phyloP scores from a whole-genome alignment of 2,113 vertebrate species.

The Bungarus multicinctus region DNA sequence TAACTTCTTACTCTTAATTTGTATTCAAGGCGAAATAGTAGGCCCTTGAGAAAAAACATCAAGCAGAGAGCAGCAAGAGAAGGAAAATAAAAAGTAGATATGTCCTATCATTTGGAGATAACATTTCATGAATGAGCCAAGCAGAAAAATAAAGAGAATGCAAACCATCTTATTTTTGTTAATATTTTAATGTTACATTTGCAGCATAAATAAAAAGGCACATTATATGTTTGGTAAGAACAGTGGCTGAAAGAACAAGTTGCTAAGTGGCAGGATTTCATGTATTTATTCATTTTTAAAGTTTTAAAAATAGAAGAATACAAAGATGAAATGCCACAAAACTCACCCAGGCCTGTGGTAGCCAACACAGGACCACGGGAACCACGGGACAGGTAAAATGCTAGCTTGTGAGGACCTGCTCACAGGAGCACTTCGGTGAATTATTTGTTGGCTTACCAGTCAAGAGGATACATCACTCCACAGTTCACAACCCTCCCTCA shows the following conservation, averaged over 20 bases:
- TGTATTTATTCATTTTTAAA: neutral
- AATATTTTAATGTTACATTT: constrained; percentile 74
- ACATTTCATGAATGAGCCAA: neutral
- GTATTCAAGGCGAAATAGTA: neutral
- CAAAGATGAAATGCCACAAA: constrained; percentile 15
- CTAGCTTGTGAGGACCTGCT: constrained; percentile 71
- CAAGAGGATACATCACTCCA: neutral
- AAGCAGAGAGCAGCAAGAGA: neutral
- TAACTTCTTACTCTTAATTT: neutral
- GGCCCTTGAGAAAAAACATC: neutral
- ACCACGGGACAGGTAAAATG: constrained; percentile 30
- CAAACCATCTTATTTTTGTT: constrained; percentile 51
- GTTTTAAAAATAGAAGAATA: constrained; percentile 26
- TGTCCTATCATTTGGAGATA: neutral
- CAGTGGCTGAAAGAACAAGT: constrained; percentile 41
- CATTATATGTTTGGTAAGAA: constrained; percentile 69
- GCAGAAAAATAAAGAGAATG: neutral
- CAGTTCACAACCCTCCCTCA: neutral
- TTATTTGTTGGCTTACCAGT: neutral
- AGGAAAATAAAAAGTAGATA: neutral
- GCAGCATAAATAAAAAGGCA: constrained; percentile 79
- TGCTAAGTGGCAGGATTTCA: constrained; percentile 21
- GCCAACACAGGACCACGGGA: constrained; percentile 14
- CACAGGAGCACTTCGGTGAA: constrained; percentile 60
- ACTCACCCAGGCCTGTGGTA: constrained; percentile 12